A percentile compares a stretch with the other conserved stretches of the same genome.
phyloP scores from a whole-genome alignment of 1,140 invertebrate species.

The Calliphora vicina region DNA sequence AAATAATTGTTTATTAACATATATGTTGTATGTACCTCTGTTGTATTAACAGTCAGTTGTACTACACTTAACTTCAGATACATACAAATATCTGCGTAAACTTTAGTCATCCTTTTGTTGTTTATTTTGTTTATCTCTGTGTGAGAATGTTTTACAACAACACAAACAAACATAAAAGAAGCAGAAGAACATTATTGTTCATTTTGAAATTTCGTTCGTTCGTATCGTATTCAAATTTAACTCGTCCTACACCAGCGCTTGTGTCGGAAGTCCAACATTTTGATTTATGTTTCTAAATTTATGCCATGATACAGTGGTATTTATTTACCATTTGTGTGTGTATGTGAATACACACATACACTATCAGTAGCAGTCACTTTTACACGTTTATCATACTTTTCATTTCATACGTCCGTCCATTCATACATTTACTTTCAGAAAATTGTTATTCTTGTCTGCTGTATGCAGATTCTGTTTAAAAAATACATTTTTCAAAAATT shows the following conservation, averaged over 20 bases:
- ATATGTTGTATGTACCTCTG: too few species aligned
- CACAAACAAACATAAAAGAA: too few species aligned
- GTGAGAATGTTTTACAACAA: neutral
- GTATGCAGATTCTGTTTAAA: too few species aligned
- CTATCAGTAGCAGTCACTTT: neutral
- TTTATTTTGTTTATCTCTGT: neutral
- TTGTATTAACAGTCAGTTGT: too few species aligned
- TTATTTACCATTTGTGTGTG: neutral
- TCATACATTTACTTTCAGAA: neutral
- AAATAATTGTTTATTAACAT: too few species aligned
- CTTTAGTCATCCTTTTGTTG: neutral
- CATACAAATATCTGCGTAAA: neutral
- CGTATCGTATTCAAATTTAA: conserved; percentile 8
- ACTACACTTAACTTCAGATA: neutral
- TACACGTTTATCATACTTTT: neutral
- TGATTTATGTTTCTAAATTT: conserved; percentile 38
- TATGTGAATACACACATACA: neutral
- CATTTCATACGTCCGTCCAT: neutral
- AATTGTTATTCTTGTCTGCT: neutral
- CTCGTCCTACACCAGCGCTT: conserved; percentile 15
- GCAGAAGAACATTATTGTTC: neutral
- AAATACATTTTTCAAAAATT: too few species aligned
- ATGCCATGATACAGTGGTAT: conserved; percentile 26
- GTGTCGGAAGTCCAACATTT: conserved; percentile 34
- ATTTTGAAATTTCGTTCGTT: neutral